Evolutionary conservation across 2,888 invertebrate species (phyloP).

Genomic region (Argyresthia albistria): DNA sequence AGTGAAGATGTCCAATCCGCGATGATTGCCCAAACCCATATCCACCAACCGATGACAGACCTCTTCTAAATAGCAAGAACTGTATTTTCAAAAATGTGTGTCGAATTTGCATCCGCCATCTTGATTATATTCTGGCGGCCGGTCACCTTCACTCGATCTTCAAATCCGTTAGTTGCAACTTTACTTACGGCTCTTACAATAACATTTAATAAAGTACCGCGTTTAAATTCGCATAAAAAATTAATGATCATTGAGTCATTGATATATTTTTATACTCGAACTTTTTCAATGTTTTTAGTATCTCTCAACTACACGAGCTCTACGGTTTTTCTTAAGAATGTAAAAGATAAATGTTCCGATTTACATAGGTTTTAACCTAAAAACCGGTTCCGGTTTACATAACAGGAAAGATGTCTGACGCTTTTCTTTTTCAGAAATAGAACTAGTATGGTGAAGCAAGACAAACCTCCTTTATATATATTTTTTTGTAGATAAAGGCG

Average conservation of each 20-base stretch:
- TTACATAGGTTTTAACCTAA: not conserved
- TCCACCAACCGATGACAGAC: not conserved
- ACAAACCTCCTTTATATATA: not conserved
- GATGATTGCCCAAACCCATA: not conserved
- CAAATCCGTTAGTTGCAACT: not conserved
- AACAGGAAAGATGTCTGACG: not conserved
- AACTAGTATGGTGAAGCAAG: constrained; percentile 2
- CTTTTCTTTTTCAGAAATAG: not conserved
- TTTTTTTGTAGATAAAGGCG: not conserved
- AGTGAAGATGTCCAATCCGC: not conserved
- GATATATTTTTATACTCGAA: constrained; percentile 5
- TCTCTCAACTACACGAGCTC: constrained; percentile 2
- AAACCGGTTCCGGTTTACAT: too few relatives aligned
- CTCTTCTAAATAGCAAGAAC: not conserved
- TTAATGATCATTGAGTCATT: constrained; percentile 19
- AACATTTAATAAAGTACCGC: not conserved
- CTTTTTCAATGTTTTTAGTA: not conserved
- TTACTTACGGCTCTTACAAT: not conserved
- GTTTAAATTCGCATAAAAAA: constrained; percentile 15
- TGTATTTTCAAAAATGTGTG: too few relatives aligned
- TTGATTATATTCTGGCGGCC: not conserved
- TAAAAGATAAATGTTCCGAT: not conserved
- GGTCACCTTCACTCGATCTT: not conserved
- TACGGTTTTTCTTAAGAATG: constrained; percentile 1
- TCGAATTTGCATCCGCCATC: too few relatives aligned